Percentiles rank a stretch among this genome's conserved stretches.
Evolutionary conservation across 2,113 vertebrate species (phyloP).

Genomic region (Serilophus lunatus): DNA sequence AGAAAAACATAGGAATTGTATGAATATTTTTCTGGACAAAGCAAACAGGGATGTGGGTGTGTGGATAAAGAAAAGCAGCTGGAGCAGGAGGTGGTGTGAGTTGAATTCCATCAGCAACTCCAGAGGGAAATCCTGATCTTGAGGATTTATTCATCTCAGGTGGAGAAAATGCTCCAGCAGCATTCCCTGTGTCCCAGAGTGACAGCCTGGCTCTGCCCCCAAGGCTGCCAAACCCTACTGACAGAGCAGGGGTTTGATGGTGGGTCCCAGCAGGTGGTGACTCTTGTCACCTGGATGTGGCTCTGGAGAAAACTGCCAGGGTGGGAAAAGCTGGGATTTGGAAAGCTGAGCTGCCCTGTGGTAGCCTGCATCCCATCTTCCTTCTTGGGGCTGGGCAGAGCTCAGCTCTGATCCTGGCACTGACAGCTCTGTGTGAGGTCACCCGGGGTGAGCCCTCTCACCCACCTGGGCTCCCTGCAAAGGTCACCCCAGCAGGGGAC

Average conservation of each 20-base stretch:
- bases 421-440: accelerated
- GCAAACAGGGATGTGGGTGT: background rate
- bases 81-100: background rate
- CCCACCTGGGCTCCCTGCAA: background rate
- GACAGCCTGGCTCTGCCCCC: background rate
- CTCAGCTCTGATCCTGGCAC: background rate
- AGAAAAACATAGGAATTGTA: background rate
- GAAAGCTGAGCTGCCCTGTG: background rate
- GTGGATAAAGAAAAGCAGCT: background rate
- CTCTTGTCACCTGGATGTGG: background rate
- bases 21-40: constrained; percentile 24
- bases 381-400: background rate
- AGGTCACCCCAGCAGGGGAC: background rate
- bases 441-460: background rate
- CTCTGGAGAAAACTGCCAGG: background rate
- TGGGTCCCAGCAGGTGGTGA: background rate
- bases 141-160: background rate
- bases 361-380: background rate
- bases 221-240: background rate
- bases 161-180: background rate
- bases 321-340: background rate
- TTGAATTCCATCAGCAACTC: background rate
- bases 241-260: background rate
- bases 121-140: background rate
- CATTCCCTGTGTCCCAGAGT: accelerated